Conservation (phyloP, 2,797 vertebrate genomes). For the Ctenopoma kingsleyae region DNA sequence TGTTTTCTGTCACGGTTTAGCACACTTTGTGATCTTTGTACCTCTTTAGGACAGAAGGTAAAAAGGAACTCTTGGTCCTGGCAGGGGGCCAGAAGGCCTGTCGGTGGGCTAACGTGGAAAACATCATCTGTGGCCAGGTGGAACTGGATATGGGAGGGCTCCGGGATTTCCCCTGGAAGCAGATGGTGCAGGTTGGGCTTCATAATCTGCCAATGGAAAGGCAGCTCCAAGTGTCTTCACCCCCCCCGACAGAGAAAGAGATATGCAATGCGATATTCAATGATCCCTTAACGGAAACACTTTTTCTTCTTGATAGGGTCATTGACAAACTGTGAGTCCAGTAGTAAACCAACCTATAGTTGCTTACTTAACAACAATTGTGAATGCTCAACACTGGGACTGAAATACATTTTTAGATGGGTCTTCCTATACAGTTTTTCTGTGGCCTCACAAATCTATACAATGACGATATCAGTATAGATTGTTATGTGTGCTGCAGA, state of each 20-base stretch:
- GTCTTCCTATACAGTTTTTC: background rate
- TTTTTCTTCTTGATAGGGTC: background rate
- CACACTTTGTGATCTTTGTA: conserved; percentile 50
- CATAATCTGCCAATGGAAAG: conserved; percentile 92
- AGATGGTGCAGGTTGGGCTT: conserved; percentile 86
- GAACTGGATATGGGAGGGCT: conserved; percentile 69
- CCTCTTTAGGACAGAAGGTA: conserved; percentile 89
- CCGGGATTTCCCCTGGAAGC: conserved; percentile 73
- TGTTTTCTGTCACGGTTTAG: background rate
- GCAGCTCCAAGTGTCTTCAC: conserved; percentile 89
- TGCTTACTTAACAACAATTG: background rate
- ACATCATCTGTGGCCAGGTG: conserved; percentile 78
- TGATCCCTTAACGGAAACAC: background rate
- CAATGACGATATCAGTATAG: too few relatives aligned
- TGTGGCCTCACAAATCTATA: conserved; percentile 3
- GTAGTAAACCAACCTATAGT: conserved; percentile 12
- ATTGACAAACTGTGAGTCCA: background rate
- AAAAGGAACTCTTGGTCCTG: conserved; percentile 87
- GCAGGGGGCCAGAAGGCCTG: conserved; percentile 85
- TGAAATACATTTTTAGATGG: background rate
- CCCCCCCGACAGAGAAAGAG: conserved; percentile 2
- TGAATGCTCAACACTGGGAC: background rate
- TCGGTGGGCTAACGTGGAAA: conserved; percentile 86
- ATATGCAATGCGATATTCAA: background rate
- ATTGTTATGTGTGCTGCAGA: background rate